Percentiles rank a stretch among this genome's conserved stretches.
phyloP scores from a whole-genome alignment of 2,797 vertebrate genomes.

The Enteromius argenteus region DNA sequence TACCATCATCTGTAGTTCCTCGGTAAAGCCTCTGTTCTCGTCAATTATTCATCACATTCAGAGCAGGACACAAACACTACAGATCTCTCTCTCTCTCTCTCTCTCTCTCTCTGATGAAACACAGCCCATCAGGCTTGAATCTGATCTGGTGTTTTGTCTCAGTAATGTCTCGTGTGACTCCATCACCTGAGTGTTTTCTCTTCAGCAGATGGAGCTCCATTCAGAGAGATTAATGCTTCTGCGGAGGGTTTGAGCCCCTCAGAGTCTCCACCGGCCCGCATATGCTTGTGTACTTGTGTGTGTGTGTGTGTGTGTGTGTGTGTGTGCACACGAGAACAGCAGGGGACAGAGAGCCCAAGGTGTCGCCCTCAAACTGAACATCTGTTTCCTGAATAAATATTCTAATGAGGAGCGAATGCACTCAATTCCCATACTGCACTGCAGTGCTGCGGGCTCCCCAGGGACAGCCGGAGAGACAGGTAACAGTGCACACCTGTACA shows the following conservation, averaged over 20 bases:
- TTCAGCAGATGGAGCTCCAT: conserved; percentile 44
- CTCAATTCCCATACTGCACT: conserved; percentile 72
- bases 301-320: conserved; percentile 10
- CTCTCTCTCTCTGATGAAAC: conserved; percentile 13
- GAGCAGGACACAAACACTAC: conserved; percentile 70
- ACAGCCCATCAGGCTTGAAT: conserved; percentile 27
- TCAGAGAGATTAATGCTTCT: conserved; percentile 73
- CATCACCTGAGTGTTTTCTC: conserved; percentile 19
- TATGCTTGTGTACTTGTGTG: neutral
- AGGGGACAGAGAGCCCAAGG: conserved; percentile 79
- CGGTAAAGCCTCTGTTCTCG: conserved; percentile 73
- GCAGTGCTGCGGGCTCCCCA: conserved; percentile 69
- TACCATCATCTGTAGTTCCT: conserved; percentile 73
- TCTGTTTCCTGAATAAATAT: conserved; percentile 84
- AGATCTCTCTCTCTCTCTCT: conserved; percentile 42
- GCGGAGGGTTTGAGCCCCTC: conserved; percentile 67
- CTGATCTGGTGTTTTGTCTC: conserved; percentile 23
- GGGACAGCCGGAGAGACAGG: conserved; percentile 50
- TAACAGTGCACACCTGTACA: conserved; percentile 29
- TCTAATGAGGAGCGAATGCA: conserved; percentile 76
- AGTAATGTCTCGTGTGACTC: conserved; percentile 22
- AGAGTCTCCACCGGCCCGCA: conserved; percentile 29
- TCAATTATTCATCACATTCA: conserved; percentile 78
- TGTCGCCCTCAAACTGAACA: conserved; percentile 82
- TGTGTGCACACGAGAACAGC: conserved; percentile 70